Evolutionary conservation across 2,113 vertebrate species (phyloP), one percentile per base, ranked within the genome.

Genomic region (Egretta garzetta): DNA sequence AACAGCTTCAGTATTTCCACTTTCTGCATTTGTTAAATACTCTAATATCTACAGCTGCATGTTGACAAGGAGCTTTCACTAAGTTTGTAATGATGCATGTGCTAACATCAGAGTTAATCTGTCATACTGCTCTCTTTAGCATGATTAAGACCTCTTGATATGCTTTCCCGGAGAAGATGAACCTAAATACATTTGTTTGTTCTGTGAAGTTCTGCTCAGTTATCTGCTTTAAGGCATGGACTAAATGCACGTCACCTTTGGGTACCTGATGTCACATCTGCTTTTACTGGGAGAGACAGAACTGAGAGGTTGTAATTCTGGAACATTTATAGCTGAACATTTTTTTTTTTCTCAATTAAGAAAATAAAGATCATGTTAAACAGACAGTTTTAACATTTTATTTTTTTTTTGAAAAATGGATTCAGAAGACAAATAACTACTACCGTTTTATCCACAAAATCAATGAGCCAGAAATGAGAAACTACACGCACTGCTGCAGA

Each of bases 381-480:
- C 76, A 95, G 90, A 59, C 75, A 95, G 49, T 39, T 80, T 88
- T 39, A 81, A 62, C 26, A 14, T 80, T 82, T 82, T 71, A 14
- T 80, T 82, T 82, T 71, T 76, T 56, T 10, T 33, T 76, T 35
- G 59, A 95, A 97, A 97, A 75, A 8, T 37, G 76, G 93, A 94
- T 96, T 83, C 82, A 95, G 82, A 96, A 96, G 84, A 91, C 90
- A 96, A 94, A 95, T 96, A 97, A 85, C 79, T 97, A 67, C 87
- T 96, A 89, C 91, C 96, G 80, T 87, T 96, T 96, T 94, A 96
- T 94, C 94, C 94, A 98, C 95, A 96, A 96, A 97, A 35, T 30
- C 90, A 95, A 94, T 92, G 86, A 97, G 82, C 73, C 94, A 96
- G 94, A 97, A 97, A 95, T 28, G 3, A 47, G 67, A 80, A 77